Evolutionary conservation across 2,113 vertebrate species (phyloP).

Genomic region (Arizona elegans): DNA sequence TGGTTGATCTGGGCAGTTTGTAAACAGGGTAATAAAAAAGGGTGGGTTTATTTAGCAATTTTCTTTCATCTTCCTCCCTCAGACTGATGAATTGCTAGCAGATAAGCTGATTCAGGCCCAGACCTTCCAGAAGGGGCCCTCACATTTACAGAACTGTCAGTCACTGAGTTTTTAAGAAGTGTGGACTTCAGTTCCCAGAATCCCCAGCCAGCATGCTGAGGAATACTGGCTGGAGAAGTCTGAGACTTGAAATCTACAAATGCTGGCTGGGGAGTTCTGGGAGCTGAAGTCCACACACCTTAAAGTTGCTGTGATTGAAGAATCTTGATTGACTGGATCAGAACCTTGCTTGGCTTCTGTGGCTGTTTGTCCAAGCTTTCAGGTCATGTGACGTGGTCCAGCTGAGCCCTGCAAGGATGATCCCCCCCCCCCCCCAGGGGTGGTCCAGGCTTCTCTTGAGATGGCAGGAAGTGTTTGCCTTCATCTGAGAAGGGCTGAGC

Average conservation of each 20-base stretch:
- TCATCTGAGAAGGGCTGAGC: accelerated
- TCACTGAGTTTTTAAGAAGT: background rate
- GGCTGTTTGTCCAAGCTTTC: background rate
- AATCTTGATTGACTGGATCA: background rate
- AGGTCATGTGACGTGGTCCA: background rate
- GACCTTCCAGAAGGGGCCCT: background rate
- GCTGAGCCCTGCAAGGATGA: background rate
- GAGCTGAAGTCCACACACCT: background rate
- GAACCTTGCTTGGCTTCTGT: background rate
- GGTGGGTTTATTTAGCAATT: background rate
- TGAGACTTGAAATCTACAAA: background rate
- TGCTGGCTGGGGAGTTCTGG: background rate
- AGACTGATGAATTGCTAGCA: background rate
- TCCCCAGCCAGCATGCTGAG: background rate
- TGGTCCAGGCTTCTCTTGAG: background rate
- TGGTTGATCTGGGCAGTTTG: background rate
- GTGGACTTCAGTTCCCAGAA: background rate
- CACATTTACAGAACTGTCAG: background rate
- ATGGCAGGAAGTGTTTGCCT: accelerated
- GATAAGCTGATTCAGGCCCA: background rate
- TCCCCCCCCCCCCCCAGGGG: background rate
- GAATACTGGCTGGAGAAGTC: background rate
- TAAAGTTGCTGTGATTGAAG: background rate
- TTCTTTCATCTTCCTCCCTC: background rate
- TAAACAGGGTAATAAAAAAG: background rate